These are phyloP conservation scores for Lacerta bilineata DNA, from an alignment of 2,797 vertebrate genomes.

Conservation along the genomic window DNA sequence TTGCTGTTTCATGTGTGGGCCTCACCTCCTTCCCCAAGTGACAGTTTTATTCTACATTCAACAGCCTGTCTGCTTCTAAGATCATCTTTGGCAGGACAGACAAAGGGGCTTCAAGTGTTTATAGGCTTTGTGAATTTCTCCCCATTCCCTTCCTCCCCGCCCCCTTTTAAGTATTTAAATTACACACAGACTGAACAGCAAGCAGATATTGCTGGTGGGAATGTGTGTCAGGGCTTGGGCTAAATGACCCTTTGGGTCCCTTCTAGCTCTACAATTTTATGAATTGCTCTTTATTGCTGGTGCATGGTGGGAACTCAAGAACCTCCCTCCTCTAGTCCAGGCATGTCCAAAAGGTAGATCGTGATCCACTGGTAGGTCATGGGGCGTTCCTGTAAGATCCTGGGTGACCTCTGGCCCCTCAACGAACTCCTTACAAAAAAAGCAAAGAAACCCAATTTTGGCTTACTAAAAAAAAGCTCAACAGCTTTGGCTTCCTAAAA, in stretches of 20 bases:
- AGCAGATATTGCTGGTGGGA: not conserved
- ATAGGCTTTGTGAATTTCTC: not conserved
- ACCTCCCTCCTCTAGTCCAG: too few species aligned
- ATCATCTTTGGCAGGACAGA: not conserved
- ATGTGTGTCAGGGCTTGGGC: not conserved
- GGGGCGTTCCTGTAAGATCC: too few species aligned
- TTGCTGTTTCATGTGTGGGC: not conserved
- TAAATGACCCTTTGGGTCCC: too few species aligned
- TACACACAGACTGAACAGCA: not conserved
- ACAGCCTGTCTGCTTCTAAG: slow-evolving; percentile 11
- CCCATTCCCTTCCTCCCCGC: not conserved
- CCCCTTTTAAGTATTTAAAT: not conserved
- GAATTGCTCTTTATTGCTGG: too few species aligned
- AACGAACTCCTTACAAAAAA: too few species aligned
- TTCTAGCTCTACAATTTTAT: too few species aligned
- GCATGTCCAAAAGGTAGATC: too few species aligned
- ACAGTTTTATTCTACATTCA: not conserved
- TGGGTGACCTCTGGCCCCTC: too few species aligned
- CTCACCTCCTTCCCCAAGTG: not conserved
- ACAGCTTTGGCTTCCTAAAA: too few species aligned
- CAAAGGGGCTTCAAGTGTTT: not conserved
- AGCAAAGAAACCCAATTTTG: too few species aligned
- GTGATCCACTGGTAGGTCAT: too few species aligned
- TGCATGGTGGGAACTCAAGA: not conserved
- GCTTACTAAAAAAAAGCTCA: too few species aligned